These are phyloP conservation scores for Plodia interpunctella DNA, from an alignment of 1,140 invertebrate species.

Conservation along the genomic window DNA sequence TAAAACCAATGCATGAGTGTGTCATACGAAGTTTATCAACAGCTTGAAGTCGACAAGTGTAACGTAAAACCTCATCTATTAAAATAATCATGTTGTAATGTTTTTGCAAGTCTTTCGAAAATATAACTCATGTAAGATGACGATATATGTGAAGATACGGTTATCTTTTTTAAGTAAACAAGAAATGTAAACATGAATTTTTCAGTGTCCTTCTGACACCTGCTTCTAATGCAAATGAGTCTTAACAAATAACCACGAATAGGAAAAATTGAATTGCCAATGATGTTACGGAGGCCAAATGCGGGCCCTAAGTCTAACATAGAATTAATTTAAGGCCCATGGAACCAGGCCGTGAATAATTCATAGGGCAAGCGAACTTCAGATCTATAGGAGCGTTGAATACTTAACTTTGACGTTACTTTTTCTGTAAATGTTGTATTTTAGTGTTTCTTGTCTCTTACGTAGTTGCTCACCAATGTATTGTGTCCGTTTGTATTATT, in stretches of 20 bases:
- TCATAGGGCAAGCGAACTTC: neutral
- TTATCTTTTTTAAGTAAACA: too few relatives aligned
- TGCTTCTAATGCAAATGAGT: neutral
- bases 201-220: neutral
- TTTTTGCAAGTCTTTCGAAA: too few relatives aligned
- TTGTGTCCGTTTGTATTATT: too few relatives aligned
- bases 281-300: neutral
- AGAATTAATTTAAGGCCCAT: slow-evolving; percentile 1
- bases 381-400: neutral
- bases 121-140: too few relatives aligned
- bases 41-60: too few relatives aligned
- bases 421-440: neutral
- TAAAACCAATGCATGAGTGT: too few relatives aligned
- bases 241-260: neutral
- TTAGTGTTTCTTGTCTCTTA: neutral
- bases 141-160: too few relatives aligned
- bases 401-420: neutral
- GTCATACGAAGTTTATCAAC: too few relatives aligned
- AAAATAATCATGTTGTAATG: too few relatives aligned
- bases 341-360: neutral
- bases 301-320: neutral
- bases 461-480: too few relatives aligned
- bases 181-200: too few relatives aligned
- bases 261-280: neutral
- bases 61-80: too few relatives aligned